phyloP scores from a whole-genome alignment of 1,140 invertebrate species.

The Temnothorax nylanderi region DNA sequence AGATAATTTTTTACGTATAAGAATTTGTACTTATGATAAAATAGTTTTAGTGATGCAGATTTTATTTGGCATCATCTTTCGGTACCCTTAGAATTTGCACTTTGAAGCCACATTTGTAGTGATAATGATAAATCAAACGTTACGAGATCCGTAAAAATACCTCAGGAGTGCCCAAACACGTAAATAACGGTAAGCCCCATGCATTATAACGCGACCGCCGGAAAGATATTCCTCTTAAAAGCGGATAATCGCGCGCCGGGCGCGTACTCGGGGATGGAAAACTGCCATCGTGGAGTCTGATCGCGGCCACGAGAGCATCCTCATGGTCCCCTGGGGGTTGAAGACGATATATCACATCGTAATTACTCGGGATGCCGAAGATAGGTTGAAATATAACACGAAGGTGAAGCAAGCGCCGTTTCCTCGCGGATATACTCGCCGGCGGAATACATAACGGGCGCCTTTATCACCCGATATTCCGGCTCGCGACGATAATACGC shows the following conservation, averaged over 20 bases:
- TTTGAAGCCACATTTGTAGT: background rate
- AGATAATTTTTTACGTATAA: background rate
- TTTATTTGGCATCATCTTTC: background rate
- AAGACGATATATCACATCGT: conserved; percentile 59
- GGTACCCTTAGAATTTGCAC: background rate
- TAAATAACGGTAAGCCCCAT: conserved; percentile 38
- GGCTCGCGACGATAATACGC: conserved; percentile 37
- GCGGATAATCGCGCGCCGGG: conserved; percentile 55
- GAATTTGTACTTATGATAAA: background rate
- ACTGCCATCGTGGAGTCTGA: conserved; percentile 51
- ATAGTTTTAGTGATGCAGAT: background rate
- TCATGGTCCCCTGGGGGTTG: conserved; percentile 4
- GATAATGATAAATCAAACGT: conserved; percentile 32
- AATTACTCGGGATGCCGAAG: conserved; percentile 64
- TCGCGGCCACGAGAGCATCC: conserved; percentile 20
- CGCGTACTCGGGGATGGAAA: conserved; percentile 34
- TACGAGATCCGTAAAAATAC: conserved; percentile 13
- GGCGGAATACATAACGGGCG: conserved; percentile 37
- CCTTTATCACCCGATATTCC: conserved; percentile 57
- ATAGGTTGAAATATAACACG: conserved; percentile 58
- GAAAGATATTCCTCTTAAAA: conserved; percentile 53
- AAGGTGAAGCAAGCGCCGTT: conserved; percentile 34
- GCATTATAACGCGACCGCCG: conserved; percentile 37
- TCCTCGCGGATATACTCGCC: conserved; percentile 14
- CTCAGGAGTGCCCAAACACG: conserved; percentile 11